phyloP scores from a whole-genome alignment of 2,113 vertebrate species.

The Ariopsis seemanni region DNA sequence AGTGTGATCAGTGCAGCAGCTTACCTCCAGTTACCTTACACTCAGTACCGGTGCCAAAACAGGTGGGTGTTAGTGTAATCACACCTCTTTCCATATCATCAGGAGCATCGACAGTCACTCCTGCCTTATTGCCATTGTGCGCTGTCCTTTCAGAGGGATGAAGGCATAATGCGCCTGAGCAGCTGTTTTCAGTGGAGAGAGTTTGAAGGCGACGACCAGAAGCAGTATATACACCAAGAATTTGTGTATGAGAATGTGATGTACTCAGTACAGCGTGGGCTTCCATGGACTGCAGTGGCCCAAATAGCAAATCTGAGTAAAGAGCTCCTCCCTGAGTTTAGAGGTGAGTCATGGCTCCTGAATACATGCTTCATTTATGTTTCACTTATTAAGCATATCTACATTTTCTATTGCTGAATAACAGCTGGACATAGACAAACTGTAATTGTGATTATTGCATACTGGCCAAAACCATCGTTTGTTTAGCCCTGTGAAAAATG shows the following conservation, averaged over 20 bases:
- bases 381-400: not conserved
- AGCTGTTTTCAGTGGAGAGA: conserved; percentile 62
- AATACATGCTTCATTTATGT: not conserved
- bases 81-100: not conserved
- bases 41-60: not conserved
- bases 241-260: conserved; percentile 63
- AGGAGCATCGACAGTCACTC: not conserved
- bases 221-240: conserved; percentile 59
- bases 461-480: not conserved
- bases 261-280: conserved; percentile 53
- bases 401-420: not conserved
- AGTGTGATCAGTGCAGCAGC: not conserved
- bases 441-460: not conserved
- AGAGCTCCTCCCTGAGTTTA: conserved; percentile 60
- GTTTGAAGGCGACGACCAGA: conserved; percentile 53
- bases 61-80: not conserved
- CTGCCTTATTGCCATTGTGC: not conserved
- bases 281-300: conserved; percentile 59
- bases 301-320: conserved; percentile 55
- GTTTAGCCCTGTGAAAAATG: not conserved
- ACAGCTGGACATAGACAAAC: not conserved
- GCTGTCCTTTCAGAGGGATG: conserved; percentile 57
- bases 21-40: conserved; percentile 25
- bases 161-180: conserved; percentile 58
- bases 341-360: conserved; percentile 50